phyloP scores from a whole-genome alignment of 2,888 invertebrate genomes.

The Caenorhabditis imperialis region DNA sequence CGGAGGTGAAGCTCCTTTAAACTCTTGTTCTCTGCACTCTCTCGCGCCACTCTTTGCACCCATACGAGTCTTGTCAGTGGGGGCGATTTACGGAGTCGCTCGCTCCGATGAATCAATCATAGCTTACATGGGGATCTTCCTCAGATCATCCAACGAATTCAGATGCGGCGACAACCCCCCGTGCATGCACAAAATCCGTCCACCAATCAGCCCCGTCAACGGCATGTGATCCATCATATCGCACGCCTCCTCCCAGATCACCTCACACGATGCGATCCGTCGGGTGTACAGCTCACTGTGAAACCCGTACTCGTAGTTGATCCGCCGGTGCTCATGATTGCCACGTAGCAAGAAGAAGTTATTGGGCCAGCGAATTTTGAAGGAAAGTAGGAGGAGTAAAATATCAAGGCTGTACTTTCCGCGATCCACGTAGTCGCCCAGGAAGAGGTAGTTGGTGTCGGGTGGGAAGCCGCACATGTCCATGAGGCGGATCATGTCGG shows the following conservation, averaged over 20 bases:
- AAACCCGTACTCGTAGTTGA: slow-evolving; percentile 67
- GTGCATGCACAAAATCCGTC: slow-evolving; percentile 80
- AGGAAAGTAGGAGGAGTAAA: slow-evolving; percentile 56
- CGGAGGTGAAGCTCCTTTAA: no score
- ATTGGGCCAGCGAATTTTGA: slow-evolving; percentile 63
- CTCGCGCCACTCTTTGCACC: no score
- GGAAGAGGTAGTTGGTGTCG: slow-evolving; percentile 65
- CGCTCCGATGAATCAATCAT: no score
- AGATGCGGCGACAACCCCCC: slow-evolving; percentile 61
- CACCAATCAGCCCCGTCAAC: slow-evolving; percentile 79
- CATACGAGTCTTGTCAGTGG: no score
- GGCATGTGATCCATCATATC: slow-evolving; percentile 81
- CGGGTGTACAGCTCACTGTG: slow-evolving; percentile 56
- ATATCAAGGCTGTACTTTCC: slow-evolving; percentile 59
- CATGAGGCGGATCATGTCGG: slow-evolving; percentile 60
- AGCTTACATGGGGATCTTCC: no score
- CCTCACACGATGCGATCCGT: no score
- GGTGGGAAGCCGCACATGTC: slow-evolving; percentile 68
- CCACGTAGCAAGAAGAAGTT: slow-evolving; percentile 70
- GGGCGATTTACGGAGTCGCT: no score
- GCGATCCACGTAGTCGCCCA: slow-evolving; percentile 69
- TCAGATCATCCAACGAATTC: slow-evolving; percentile 47
- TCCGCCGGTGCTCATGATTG: slow-evolving; percentile 62
- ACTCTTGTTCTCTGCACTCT: no score
- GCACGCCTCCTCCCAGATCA: no score